Percentiles rank a stretch among this genome's conserved stretches.
Evolutionary conservation across 92 coral and sea anemone species (phyloP).

Genomic region (Porites evermanni): DNA sequence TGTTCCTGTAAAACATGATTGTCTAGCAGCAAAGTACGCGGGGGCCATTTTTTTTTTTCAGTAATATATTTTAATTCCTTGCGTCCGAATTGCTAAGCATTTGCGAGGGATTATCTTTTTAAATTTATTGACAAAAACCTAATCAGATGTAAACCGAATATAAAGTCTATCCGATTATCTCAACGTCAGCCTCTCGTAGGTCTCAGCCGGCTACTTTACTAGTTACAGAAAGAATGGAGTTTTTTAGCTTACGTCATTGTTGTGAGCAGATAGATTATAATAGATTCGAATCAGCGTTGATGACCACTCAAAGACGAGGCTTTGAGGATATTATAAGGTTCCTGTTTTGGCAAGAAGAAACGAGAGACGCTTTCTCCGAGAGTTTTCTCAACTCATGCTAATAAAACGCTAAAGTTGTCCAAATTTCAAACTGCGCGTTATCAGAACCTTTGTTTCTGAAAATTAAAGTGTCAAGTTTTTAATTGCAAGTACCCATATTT

Average conservation of each 20-base stretch:
- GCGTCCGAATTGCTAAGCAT: slow-evolving; percentile 12
- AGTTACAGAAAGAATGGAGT: background rate
- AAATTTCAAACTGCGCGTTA: too few relatives aligned
- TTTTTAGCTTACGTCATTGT: background rate
- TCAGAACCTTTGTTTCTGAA: too few relatives aligned
- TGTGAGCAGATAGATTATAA: background rate
- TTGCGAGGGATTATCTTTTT: background rate
- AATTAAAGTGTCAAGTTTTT: too few relatives aligned
- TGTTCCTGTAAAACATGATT: background rate
- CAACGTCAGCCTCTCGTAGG: background rate
- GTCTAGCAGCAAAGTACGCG: background rate
- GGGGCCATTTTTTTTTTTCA: background rate
- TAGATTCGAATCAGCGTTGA: too few relatives aligned
- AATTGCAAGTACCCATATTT: too few relatives aligned
- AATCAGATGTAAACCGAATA: background rate
- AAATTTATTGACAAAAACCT: background rate
- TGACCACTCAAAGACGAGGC: too few relatives aligned
- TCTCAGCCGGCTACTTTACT: background rate
- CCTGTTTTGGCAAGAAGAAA: too few relatives aligned
- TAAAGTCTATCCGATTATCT: slow-evolving; percentile 44
- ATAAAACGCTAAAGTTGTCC: too few relatives aligned
- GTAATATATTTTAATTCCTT: slow-evolving; percentile 2
- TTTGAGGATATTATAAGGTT: too few relatives aligned
- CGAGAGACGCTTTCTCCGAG: too few relatives aligned
- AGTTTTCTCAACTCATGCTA: too few relatives aligned